phyloP scores from a whole-genome alignment of 2,888 invertebrate species.

The Lagria hirta region DNA sequence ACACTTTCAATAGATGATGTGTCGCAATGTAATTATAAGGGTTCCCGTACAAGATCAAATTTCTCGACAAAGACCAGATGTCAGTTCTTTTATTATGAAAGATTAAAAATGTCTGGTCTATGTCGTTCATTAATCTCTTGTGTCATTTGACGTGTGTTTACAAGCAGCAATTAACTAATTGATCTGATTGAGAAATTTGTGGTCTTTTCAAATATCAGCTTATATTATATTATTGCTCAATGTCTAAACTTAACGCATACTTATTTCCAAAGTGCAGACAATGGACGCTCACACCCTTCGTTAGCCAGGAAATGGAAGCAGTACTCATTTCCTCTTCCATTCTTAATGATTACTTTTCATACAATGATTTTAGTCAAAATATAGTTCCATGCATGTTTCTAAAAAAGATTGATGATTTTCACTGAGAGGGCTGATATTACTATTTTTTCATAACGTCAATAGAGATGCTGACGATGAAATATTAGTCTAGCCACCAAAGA shows the following conservation, averaged over 20 bases:
- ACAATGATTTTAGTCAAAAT: no score
- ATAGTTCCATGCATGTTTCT: no score
- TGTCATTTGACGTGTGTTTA: conserved; percentile 6
- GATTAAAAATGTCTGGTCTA: conserved; percentile 15
- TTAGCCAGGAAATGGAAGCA: conserved; percentile 19
- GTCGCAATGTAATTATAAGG: no score
- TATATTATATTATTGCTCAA: neutral
- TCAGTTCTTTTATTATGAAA: conserved; percentile 5
- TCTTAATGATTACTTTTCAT: no score
- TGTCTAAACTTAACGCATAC: neutral
- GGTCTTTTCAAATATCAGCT: conserved; percentile 2
- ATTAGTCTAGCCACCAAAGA: no score
- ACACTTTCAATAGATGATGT: no score
- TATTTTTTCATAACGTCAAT: no score
- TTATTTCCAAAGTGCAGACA: conserved; percentile 15
- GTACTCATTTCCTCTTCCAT: conserved; percentile 16
- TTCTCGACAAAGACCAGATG: conserved; percentile 14
- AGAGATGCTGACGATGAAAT: no score
- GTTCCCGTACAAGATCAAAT: neutral
- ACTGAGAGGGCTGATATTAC: no score
- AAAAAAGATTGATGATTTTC: no score
- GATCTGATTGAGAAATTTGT: conserved; percentile 6
- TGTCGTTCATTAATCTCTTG: conserved; percentile 10
- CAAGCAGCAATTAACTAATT: conserved; percentile 16
- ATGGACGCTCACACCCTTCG: conserved; percentile 19